Base-by-base conservation (phyloP, 53 echinoderm and acorn worm species). In the Holothuria scabra region DNA sequence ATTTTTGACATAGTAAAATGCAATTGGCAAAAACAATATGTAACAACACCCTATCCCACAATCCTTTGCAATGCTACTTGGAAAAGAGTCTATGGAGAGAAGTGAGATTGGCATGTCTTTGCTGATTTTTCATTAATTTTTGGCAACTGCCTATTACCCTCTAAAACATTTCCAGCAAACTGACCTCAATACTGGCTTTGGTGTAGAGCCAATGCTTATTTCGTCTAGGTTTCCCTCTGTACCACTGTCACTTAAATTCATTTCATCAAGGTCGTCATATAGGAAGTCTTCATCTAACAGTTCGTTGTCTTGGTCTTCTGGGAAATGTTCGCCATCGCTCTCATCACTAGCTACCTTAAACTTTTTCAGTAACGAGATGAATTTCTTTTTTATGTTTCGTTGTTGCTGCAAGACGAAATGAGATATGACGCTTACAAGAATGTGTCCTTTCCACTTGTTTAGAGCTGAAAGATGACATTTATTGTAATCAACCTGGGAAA, bases 301-400 rank as follows among this genome's bases (percentile, higher is more conserved):
- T 48, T 90, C 92, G 65, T 87, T 90, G 66, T 95, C 95, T 81
- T 91, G 99, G 80, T 94, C 97, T 49, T 84, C 94, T 18, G 91
- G 90, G 66, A 89, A 94, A 64, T 92, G 99, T 60, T 99, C 99
- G 22, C 91, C 90, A 70, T 99, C 99, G 21, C 94, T 94, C 80
- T 95, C 99, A 64, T 99, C 99, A 74, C 96, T 96, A 11, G 92
- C 93, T 5, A 99, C 99, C 67, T 99, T 99, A 89, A 99, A 93
- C 76, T 95, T 95, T 83, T 95, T 90, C 83, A 99, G 82, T 60
- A 99, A 87, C 60, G 92, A 90, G 32, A 99, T 99, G 91, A 99
- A 99, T 79, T 99, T 99, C 86, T 99, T 95, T 89, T 99, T 99
- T 67, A 99, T 91, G 62, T 99, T 99, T 82, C 99, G 84, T 95